Base-by-base conservation (phyloP, 1,140 invertebrate genomes). In the Pseudomyrmex dendroicus region DNA sequence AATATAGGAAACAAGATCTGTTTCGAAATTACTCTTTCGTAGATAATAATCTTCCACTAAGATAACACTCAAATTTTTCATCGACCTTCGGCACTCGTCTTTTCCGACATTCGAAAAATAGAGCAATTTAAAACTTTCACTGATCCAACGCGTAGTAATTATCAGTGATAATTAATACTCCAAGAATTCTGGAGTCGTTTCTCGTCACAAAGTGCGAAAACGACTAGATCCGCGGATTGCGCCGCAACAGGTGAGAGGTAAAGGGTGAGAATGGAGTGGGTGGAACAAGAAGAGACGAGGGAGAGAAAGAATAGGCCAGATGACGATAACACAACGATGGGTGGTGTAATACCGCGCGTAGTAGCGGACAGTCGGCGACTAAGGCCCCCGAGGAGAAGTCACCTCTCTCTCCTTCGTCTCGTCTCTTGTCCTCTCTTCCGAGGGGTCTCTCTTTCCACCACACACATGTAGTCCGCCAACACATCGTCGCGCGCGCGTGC, bases 301-400 rank as follows among this genome's bases (percentile, higher is more conserved):
- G 64, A 70, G 50, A 82, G 67, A 61, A 48, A 57, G 57, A 76
- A 64, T 25, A 76, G 67, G n/a, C 13, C n/a, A 13, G 67, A 9
- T 10, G 48, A 56, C 35, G 44, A 59, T 48, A 73, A 62, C 56
- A 86, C 85, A 84, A 85, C 73, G 88, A 88, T 73, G 80, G 35
- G 73, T 84, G 88, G 85, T 82, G 86, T 90, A 89, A 91, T 87
- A 89, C 90, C 85, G 87, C 74, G 80, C 89, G 86, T 90, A 89
- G 88, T 89, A 92, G 92, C 92, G 89, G 90, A 92, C 91, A 91
- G 86, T 91, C 91, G 76, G 86, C 90, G 85, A 92, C 92, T 92
- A 92, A 92, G 88, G 90, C 89, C 87, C 87, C 76, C 67, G 87
- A 91, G 86, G 90, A 90, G 89, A 78, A 91, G 90, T 91, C 89